Evolutionary conservation across 2,113 vertebrate genomes (phyloP), one percentile per base, ranked within the genome.

Genomic region (Cavia aperea): DNA sequence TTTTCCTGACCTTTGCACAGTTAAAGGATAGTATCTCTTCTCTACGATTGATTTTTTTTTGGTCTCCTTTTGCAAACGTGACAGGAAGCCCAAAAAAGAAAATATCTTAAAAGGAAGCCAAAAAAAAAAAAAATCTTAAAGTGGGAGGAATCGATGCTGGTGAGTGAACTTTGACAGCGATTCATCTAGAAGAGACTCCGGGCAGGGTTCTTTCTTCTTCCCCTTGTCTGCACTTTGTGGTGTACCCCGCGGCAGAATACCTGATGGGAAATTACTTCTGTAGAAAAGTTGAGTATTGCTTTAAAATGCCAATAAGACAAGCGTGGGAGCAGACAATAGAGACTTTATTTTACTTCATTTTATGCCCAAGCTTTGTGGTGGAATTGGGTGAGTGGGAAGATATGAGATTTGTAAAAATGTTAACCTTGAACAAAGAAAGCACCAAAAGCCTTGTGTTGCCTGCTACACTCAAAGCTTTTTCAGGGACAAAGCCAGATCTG

Each of bases 1-100:
- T 95, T 95, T 77, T 18, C 87, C 86, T 96, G 90, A 96, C 89
- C 90, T 95, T 97, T 96, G 92, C 90, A 93, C 66, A 95, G 94
- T 94, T 91, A 94, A 93, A 88, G 2, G 43, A 93, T 95, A 94
- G 91, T 94, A 93, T 90, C 54, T 86, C 91, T 82, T 95, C 92
- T 21, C 62, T 89, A 87, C 92, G 95, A 94, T 65, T 77, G 92
- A 43, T 24, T 51, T 54, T 36, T 77, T 77, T 97, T 86, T 95
- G 87, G 88, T 94, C 96, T 93, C 65, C 49, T 51, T 51, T 54
- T 54, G 51, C 51, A 54, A 54, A 54, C 51, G 51, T 54, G 51
- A 54, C 81, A 93, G 78, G 19, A 94, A 94, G 94, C 72, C 33
- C 39, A 39, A 92, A n/a, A 70, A 84, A 39, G 79, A 78, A 18